A percentile compares a stretch with the other conserved stretches of the same genome.
Conservation (phyloP, 2,113 vertebrate genomes). For the Burhinus oedicnemus region DNA sequence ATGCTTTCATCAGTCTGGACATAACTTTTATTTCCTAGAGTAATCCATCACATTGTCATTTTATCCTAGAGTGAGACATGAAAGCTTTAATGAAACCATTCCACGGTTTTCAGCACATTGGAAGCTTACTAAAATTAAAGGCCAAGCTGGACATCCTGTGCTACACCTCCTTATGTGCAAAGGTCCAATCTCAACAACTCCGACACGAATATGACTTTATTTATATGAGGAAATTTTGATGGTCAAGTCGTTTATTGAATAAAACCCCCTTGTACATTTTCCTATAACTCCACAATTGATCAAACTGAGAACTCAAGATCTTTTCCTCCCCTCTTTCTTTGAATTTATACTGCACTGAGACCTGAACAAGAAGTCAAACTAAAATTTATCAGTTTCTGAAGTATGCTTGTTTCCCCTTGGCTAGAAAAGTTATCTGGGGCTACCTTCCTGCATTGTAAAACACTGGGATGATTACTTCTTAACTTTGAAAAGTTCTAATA, state of each 20-base stretch:
- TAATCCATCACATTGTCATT: conserved; percentile 50
- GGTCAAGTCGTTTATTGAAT: background rate
- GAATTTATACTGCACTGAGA: background rate
- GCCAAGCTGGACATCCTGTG: background rate
- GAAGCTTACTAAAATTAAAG: background rate
- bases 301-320: background rate
- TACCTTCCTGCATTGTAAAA: conserved; percentile 22
- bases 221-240: background rate
- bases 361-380: background rate
- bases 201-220: background rate
- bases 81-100: conserved; percentile 34
- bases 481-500: conserved; percentile 39
- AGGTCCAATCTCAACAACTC: background rate
- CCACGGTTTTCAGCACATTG: background rate
- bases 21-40: conserved; percentile 33
- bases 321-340: background rate
- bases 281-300: background rate
- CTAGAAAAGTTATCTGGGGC: background rate
- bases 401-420: background rate
- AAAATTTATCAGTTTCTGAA: background rate
- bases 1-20: conserved; percentile 15
- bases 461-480: conserved; percentile 40
- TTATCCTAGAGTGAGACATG: conserved; percentile 23
- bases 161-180: background rate
- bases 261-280: background rate